A percentile compares a stretch with the other conserved stretches of the same genome.
These are phyloP conservation scores for Mythimna pallens DNA, from an alignment of 2,888 invertebrate genomes.

Conservation along the genomic window DNA sequence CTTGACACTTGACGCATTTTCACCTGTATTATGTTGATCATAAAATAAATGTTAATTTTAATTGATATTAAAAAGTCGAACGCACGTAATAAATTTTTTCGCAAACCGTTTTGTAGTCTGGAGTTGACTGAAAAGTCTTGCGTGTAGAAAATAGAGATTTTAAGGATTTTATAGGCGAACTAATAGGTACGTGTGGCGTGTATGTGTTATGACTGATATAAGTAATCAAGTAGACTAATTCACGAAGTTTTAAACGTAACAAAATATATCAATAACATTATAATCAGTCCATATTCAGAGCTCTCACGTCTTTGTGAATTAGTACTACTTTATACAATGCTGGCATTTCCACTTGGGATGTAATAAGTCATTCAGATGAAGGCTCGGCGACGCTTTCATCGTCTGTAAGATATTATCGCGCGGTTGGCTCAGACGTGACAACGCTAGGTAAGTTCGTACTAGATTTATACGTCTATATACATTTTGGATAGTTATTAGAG, in stretches of 20 bases:
- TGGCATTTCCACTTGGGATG: slow-evolving; percentile 43
- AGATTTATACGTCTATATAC: slow-evolving; percentile 35
- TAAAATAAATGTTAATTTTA: slow-evolving; percentile 21
- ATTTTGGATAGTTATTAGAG: slow-evolving; percentile 40
- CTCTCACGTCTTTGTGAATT: slow-evolving; percentile 44
- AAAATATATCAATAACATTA: slow-evolving; percentile 21
- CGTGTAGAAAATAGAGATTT: slow-evolving; percentile 11
- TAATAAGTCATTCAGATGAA: slow-evolving; percentile 41
- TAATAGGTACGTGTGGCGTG: slow-evolving; percentile 17
- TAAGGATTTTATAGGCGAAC: slow-evolving; percentile 1
- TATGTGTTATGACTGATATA: slow-evolving; percentile 5
- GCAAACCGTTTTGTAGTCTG: background rate
- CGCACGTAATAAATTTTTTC: slow-evolving; percentile 19
- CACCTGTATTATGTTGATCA: slow-evolving; percentile 45
- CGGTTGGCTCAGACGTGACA: slow-evolving; percentile 32
- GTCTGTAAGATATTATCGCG: slow-evolving; percentile 43
- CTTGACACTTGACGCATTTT: slow-evolving; percentile 31
- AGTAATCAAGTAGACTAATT: slow-evolving; percentile 18
- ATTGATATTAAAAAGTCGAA: slow-evolving; percentile 15
- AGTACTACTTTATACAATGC: slow-evolving; percentile 20
- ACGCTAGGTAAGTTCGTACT: slow-evolving; percentile 17
- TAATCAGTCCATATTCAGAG: slow-evolving; percentile 19
- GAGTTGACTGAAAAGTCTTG: slow-evolving; percentile 16
- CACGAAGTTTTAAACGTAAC: slow-evolving; percentile 17
- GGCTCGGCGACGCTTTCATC: slow-evolving; percentile 14